phyloP scores from a whole-genome alignment of 92 coral and sea anemone genomes.

The Phenganax stokvisi region DNA sequence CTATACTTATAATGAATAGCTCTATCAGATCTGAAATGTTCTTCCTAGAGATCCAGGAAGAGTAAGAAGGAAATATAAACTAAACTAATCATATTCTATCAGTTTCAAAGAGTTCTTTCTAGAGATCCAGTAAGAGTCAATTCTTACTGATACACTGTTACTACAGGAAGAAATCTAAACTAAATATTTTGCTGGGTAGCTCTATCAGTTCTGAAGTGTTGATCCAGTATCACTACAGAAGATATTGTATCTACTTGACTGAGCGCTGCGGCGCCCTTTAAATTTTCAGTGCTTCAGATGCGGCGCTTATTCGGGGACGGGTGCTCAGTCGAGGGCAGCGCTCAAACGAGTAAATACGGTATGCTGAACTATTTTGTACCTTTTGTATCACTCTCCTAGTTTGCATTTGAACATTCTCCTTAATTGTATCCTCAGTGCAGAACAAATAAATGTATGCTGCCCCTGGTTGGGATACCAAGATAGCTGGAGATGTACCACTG shows the following conservation, averaged over 20 bases:
- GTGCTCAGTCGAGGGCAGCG: no score
- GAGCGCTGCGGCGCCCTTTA: no score
- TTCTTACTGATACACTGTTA: not conserved
- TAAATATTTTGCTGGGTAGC: not conserved
- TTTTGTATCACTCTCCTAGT: conserved; percentile 2
- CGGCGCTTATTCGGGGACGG: no score
- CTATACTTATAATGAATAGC: not conserved
- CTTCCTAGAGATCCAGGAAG: conserved; percentile 6
- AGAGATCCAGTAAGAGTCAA: not conserved
- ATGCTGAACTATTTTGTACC: conserved; percentile 10
- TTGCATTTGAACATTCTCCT: conserved; percentile 31
- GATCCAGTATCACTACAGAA: not conserved
- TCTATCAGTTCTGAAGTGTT: not conserved
- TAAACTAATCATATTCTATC: not conserved
- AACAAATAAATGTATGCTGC: conserved; percentile 64
- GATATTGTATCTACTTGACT: not conserved
- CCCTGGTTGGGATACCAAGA: conserved; percentile 92
- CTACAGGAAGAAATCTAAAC: not conserved
- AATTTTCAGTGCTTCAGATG: no score
- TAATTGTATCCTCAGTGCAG: conserved; percentile 47
- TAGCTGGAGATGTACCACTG: conserved; percentile 49
- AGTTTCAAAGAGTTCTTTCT: not conserved
- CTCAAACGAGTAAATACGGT: no score
- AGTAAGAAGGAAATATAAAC: no score
- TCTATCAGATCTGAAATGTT: not conserved